Conservation (phyloP, 2,113 vertebrate species). For the Apeltes quadracus region DNA sequence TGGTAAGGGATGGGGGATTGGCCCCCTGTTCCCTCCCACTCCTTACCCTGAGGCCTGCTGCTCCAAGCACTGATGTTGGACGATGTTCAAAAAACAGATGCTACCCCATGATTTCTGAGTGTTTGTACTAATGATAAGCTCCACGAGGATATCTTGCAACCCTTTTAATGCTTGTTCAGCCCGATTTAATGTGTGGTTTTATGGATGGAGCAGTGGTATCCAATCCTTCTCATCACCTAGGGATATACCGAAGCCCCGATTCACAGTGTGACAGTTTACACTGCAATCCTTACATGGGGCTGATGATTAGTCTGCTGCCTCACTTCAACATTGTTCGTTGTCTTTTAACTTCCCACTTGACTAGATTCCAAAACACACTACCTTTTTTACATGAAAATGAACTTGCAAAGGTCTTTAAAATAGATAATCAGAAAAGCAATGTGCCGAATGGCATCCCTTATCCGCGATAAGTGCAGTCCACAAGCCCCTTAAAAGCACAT, state of each 20-base stretch:
- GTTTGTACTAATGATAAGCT: constrained; percentile 75
- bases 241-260: constrained; percentile 38
- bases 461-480: too few species aligned
- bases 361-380: constrained; percentile 9
- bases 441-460: neutral
- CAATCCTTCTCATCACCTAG: constrained; percentile 46
- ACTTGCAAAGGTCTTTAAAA: constrained; percentile 15
- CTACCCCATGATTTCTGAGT: constrained; percentile 75
- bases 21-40: constrained; percentile 34
- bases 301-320: constrained; percentile 8
- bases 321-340: constrained; percentile 21
- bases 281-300: constrained; percentile 10
- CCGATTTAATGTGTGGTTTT: constrained; percentile 73
- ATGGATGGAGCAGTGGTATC: constrained; percentile 60
- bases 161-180: constrained; percentile 60
- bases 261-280: constrained; percentile 24
- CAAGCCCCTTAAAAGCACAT: neutral
- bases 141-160: constrained; percentile 60
- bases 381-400: constrained; percentile 14
- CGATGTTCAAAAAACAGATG: constrained; percentile 75
- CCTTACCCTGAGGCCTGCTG: constrained; percentile 56
- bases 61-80: constrained; percentile 69
- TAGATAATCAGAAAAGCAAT: neutral
- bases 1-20: constrained; percentile 66
- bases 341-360: neutral